Conservation (phyloP, 2,888 invertebrate species). For the Euspilapteryx auroguttella region DNA sequence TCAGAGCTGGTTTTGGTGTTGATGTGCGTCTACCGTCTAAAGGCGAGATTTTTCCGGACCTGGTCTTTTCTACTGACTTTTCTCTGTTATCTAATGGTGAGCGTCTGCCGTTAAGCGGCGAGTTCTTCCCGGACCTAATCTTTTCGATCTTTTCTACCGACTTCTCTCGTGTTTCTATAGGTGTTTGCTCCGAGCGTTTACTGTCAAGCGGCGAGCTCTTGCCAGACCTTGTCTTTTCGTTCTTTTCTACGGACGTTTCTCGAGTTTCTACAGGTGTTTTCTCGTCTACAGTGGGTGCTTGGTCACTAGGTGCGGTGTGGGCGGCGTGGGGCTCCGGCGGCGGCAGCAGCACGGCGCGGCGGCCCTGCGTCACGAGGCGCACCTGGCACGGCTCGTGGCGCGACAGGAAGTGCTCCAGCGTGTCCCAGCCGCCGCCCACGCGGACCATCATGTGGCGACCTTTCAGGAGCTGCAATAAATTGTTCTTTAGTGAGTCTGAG, state of each 20-base stretch:
- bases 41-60: not conserved
- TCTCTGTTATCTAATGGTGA: slow-evolving; percentile 25
- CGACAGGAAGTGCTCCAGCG: slow-evolving; percentile 87
- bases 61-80: not conserved
- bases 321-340: slow-evolving; percentile 17
- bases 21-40: slow-evolving; percentile 22
- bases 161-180: slow-evolving; percentile 5
- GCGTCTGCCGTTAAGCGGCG: slow-evolving; percentile 23
- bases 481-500: too few species aligned
- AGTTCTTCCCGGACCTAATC: slow-evolving; percentile 14
- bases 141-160: slow-evolving; percentile 3
- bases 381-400: slow-evolving; percentile 88
- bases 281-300: slow-evolving; percentile 6
- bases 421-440: slow-evolving; percentile 94
- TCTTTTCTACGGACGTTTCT: slow-evolving; percentile 1
- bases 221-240: slow-evolving; percentile 2
- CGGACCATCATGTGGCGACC: slow-evolving; percentile 96
- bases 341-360: slow-evolving; percentile 25
- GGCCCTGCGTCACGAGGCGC: slow-evolving; percentile 52
- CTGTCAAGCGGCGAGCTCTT: too few species aligned
- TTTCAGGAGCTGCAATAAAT: slow-evolving; percentile 76
- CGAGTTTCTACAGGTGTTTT: slow-evolving; percentile 7
- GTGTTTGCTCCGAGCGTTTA: slow-evolving; percentile 7
- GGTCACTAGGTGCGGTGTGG: slow-evolving; percentile 6
- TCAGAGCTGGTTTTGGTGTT: slow-evolving; percentile 14